phyloP scores from a whole-genome alignment of 1,140 invertebrate species.

The Macrosteles quadrilineatus region DNA sequence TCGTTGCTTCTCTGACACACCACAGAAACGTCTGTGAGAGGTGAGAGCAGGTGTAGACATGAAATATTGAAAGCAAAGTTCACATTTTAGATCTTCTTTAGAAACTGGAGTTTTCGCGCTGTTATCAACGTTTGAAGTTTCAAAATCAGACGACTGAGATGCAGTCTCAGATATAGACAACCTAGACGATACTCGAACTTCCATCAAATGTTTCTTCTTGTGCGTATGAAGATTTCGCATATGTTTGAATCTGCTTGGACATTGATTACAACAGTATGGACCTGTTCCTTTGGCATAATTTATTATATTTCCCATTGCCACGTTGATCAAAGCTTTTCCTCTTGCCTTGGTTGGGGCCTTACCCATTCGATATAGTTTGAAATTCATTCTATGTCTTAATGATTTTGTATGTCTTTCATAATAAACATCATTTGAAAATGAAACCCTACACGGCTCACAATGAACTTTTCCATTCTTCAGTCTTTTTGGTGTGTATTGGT shows the following conservation, averaged over 20 bases:
- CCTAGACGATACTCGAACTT: neutral
- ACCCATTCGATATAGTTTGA: slow-evolving; percentile 21
- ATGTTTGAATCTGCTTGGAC: slow-evolving; percentile 5
- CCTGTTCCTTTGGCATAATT: neutral
- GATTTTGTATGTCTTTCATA: slow-evolving; percentile 43
- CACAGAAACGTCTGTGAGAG: slow-evolving; percentile 4
- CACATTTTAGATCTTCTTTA: neutral
- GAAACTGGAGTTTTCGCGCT: no score
- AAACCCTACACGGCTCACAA: slow-evolving; percentile 46
- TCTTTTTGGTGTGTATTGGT: slow-evolving; percentile 32
- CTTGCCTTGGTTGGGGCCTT: neutral
- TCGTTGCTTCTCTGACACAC: neutral
- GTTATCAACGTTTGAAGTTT: neutral
- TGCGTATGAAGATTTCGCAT: slow-evolving; percentile 4
- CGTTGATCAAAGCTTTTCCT: neutral
- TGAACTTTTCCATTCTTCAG: slow-evolving; percentile 34
- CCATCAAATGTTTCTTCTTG: slow-evolving; percentile 7
- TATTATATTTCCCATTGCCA: neutral
- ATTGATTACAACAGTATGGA: neutral
- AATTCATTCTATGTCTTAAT: slow-evolving; percentile 33
- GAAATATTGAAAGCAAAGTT: neutral
- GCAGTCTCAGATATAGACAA: neutral
- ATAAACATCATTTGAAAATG: slow-evolving; percentile 43
- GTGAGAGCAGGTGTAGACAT: neutral
- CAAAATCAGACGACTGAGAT: neutral